phyloP scores from a whole-genome alignment of 2,888 invertebrate genomes.

The Polyploca ridens region DNA sequence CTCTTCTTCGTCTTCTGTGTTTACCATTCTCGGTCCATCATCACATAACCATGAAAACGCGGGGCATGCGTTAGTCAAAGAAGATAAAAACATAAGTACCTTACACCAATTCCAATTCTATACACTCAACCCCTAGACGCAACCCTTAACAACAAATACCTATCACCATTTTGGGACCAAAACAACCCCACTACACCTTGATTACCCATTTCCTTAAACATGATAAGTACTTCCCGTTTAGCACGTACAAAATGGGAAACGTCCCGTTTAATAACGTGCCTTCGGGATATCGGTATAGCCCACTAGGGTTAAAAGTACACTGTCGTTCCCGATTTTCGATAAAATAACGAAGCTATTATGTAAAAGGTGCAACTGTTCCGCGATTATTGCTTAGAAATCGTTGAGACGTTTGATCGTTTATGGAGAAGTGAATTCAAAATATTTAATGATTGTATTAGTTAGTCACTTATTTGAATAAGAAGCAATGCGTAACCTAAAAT shows the following conservation, averaged over 20 bases:
- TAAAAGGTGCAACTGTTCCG: background rate
- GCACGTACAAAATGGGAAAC: background rate
- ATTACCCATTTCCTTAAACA: slow-evolving; percentile 7
- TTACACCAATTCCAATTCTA: background rate
- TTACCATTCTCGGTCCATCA: too few relatives aligned
- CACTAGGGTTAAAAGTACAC: background rate
- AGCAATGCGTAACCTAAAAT: too few relatives aligned
- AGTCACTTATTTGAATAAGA: too few relatives aligned
- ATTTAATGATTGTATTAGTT: too few relatives aligned
- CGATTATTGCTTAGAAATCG: background rate
- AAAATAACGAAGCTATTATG: background rate
- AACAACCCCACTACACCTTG: background rate
- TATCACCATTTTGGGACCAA: background rate
- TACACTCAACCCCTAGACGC: background rate
- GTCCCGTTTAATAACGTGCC: slow-evolving; percentile 1
- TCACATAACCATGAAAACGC: too few relatives aligned
- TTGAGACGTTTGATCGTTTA: background rate
- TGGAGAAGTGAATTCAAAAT: too few relatives aligned
- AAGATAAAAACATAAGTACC: background rate
- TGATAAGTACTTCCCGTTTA: background rate
- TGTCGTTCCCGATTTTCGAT: background rate
- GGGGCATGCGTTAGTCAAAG: too few relatives aligned
- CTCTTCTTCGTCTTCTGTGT: too few relatives aligned
- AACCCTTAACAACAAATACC: background rate
- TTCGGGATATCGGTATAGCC: background rate